phyloP scores from a whole-genome alignment of 2,888 invertebrate genomes.

The Polydrusus pterygomalis region DNA sequence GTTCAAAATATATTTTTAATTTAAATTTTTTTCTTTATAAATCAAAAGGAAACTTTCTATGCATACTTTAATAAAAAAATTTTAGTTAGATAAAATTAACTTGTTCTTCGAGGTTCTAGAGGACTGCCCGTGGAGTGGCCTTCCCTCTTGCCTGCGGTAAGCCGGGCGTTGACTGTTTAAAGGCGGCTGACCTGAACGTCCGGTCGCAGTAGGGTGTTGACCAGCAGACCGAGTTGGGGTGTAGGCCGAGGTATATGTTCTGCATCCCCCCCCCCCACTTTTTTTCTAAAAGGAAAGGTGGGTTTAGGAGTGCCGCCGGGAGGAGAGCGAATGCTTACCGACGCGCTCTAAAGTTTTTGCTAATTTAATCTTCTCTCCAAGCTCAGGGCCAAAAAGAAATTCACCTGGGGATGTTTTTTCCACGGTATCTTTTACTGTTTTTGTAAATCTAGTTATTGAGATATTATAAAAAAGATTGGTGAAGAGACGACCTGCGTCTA shows the following conservation, averaged over 20 bases:
- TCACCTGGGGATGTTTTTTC: slow-evolving; percentile 3
- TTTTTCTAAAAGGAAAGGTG: not conserved
- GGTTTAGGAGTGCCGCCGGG: not conserved
- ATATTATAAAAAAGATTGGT: not conserved
- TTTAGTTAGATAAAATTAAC: too few species aligned
- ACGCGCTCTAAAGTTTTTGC: too few species aligned
- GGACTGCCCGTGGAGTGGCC: too few species aligned
- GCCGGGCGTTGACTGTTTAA: not conserved
- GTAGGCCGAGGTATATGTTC: too few species aligned
- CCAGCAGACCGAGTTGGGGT: too few species aligned
- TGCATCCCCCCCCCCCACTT: not conserved
- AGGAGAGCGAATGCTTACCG: not conserved
- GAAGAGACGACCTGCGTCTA: not conserved
- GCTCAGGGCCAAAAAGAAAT: slow-evolving; percentile 13
- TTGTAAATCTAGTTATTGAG: too few species aligned
- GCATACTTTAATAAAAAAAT: too few species aligned
- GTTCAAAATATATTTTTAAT: too few species aligned
- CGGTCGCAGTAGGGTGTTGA: not conserved
- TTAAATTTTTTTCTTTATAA: too few species aligned
- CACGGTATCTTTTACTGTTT: slow-evolving; percentile 2
- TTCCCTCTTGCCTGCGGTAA: not conserved
- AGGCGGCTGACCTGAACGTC: not conserved
- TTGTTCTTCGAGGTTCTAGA: too few species aligned
- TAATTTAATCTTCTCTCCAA: slow-evolving; percentile 12
- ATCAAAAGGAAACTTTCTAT: too few species aligned